Evolutionary conservation across 1,140 invertebrate genomes (phyloP), one percentile per base, ranked within the genome.

Genomic region (Danaus melanippus): DNA sequence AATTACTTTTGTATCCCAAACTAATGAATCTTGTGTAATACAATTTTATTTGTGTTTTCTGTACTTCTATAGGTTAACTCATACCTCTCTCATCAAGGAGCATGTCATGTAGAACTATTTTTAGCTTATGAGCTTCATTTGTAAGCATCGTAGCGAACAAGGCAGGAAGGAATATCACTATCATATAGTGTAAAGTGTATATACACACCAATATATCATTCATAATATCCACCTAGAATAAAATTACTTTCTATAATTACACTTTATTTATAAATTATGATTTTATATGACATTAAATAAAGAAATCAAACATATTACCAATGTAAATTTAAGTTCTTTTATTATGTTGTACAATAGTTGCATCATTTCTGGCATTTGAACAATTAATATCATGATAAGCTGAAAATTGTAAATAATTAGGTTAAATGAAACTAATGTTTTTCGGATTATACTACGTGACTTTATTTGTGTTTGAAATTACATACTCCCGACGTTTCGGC

Each of bases 71-170:
- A 8, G 7, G 6, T 7, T 8, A 3, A 5, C 6, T 8, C 21
- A 5, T 44, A 53, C 52, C 44, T 43, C 10, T 53, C 45, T 53
- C 44, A 42, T 46, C 10, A 40, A 46, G 44, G 7, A 53, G 44
- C 11, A 11, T 53, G 6, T 53, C 41, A 17, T 53, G 52, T 17
- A 53, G 8, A 12, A 53, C 9, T 9, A 53, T 6, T 46, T 43
- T 46, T 17, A 53, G 40, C 1, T 46, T 53, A 15, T 53, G 39
- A 40, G 52, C 44, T 46, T 46, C 12, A 41, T 43, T 21, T 8
- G 11, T 8, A 3, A 53, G 0, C 11, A 46, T 42, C 6, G 44
- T 53, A 32, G 51, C 51, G n/a, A 32, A 17, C 9, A 53, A 40
- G 9, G 42, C 51, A 2, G 51, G 51, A 12, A 39, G 45, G 12